Evolutionary conservation across 2,113 vertebrate species (phyloP).

Genomic region (Ramphastos sulfuratus): DNA sequence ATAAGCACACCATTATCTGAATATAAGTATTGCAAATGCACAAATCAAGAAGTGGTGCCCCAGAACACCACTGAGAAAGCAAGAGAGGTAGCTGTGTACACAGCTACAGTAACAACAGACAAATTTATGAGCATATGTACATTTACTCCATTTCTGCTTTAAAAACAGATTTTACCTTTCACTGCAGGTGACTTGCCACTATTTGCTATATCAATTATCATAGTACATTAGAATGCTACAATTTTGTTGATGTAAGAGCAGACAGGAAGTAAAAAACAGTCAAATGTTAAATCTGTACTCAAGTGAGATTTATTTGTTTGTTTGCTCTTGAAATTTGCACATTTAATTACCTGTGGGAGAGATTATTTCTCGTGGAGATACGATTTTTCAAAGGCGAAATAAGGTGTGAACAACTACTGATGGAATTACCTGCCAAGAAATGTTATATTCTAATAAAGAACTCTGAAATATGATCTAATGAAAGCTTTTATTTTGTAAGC

Average conservation of each 20-base stretch:
- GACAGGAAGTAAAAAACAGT: neutral
- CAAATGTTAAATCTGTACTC: neutral
- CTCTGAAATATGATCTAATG: neutral
- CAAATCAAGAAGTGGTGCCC: neutral
- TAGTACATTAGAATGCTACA: neutral
- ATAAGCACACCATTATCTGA: neutral
- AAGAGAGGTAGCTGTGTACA: neutral
- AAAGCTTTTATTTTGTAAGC: neutral
- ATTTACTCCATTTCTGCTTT: neutral
- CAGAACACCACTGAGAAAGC: neutral
- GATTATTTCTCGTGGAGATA: neutral
- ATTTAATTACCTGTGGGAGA: neutral
- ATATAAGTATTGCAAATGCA: neutral
- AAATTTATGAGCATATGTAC: neutral
- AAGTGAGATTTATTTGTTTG: neutral
- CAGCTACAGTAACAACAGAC: neutral
- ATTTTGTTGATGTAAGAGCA: neutral
- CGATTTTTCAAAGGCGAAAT: constrained; percentile 35
- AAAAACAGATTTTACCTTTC: neutral
- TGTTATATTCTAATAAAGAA: neutral
- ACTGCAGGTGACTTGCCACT: neutral
- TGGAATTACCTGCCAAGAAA: neutral
- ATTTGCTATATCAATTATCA: neutral
- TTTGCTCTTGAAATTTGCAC: neutral
- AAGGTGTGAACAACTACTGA: neutral